phyloP scores from a whole-genome alignment of 64 coral and sea anemone species.

The Acropora tenuis region DNA sequence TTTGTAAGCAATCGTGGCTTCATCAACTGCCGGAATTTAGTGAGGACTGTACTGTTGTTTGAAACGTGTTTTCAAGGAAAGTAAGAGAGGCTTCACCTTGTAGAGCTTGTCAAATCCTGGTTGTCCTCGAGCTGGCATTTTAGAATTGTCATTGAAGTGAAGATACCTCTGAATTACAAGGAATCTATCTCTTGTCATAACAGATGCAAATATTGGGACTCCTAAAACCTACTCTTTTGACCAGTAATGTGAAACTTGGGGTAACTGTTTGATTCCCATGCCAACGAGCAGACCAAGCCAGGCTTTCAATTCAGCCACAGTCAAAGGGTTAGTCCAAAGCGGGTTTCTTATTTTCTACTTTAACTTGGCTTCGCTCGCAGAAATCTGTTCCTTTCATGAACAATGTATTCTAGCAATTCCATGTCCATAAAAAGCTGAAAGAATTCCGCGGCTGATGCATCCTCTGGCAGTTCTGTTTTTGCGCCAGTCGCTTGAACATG shows the following conservation, averaged over 20 bases:
- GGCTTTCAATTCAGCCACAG: neutral
- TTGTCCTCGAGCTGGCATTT: conserved; percentile 35
- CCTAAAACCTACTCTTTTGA: conserved; percentile 40
- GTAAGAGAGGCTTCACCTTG: conserved; percentile 52
- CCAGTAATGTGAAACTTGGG: conserved; percentile 63
- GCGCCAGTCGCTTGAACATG: neutral
- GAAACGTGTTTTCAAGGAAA: conserved; percentile 9
- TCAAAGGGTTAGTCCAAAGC: neutral
- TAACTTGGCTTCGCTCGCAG: neutral
- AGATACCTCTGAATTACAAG: conserved; percentile 38
- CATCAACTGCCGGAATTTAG: conserved; percentile 39
- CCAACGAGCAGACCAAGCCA: conserved; percentile 15
- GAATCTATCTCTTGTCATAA: conserved; percentile 65
- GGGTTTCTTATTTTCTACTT: conserved; percentile 16
- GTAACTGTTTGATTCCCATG: conserved; percentile 55
- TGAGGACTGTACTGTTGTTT: conserved; percentile 41
- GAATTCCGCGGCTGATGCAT: conserved; percentile 7
- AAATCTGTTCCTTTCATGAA: conserved; percentile 46
- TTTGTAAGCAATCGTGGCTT: conserved; percentile 68
- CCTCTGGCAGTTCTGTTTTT: conserved; percentile 8
- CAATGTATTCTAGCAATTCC: conserved; percentile 24
- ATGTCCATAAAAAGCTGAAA: conserved; percentile 42
- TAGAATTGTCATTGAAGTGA: conserved; percentile 45
- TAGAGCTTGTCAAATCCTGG: conserved; percentile 55
- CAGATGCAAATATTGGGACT: conserved; percentile 36